These are phyloP conservation scores for Didymodactylos carnosus DNA, from an alignment of 2,888 invertebrate genomes.

Conservation along the genomic window DNA sequence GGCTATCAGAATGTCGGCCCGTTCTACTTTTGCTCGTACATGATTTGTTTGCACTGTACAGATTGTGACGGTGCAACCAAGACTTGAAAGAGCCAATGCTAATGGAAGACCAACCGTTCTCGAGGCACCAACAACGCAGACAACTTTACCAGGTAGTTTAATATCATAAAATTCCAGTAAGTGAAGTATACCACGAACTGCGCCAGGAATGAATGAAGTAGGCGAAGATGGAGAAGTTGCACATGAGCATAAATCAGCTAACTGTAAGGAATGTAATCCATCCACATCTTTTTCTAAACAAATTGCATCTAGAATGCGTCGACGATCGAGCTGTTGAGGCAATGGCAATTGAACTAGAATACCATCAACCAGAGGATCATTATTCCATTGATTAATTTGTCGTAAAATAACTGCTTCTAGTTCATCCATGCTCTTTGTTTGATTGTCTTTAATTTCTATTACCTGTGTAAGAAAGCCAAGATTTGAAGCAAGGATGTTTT, in stretches of 20 bases:
- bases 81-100: not conserved
- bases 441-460: not conserved
- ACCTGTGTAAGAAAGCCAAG: not conserved
- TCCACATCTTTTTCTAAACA: not conserved
- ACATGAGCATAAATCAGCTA: too few species aligned
- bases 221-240: too few species aligned
- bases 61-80: not conserved
- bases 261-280: not conserved
- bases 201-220: not conserved
- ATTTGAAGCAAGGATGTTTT: not conserved
- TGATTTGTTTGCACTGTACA: not conserved
- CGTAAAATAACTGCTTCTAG: not conserved
- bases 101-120: not conserved
- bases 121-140: not conserved
- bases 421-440: not conserved
- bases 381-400: not conserved
- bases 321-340: not conserved
- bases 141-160: not conserved
- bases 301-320: not conserved
- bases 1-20: conserved; percentile 84
- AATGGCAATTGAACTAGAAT: not conserved
- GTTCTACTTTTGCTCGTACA: not conserved
- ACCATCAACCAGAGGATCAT: not conserved
- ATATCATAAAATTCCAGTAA: not conserved
- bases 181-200: not conserved